Evolutionary conservation across 2,888 invertebrate genomes (phyloP), one percentile per base, ranked within the genome.

Genomic region (Pocota personata): DNA sequence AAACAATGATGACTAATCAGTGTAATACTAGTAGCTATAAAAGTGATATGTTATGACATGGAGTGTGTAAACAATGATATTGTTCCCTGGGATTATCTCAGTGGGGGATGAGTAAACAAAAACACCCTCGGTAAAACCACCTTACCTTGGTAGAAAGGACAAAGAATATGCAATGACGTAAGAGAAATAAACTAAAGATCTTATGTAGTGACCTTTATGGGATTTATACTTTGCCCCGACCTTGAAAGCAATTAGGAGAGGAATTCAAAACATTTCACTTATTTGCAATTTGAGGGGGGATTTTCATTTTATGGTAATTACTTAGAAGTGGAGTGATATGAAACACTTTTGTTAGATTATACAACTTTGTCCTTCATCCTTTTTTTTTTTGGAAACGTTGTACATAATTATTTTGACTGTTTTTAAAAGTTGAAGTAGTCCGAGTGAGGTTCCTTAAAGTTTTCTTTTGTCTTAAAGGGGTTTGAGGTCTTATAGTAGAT

Each of bases 161-260:
- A 67, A 50, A 58, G 19, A 37, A 37, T 27, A 12, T 0, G 14
- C 60, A n/a, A 72, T 60, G 60, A 72, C 58, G 8, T 21, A n/a
- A 10, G 32, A 46, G 6, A 35, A 55, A 57, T 43, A 57, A 58
- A 52, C 30, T n/a, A 58, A 48, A 48, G 19, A 50, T 7, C 10
- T 43, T 55, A 52, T 40, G 66, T 66, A 43, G 37, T 73, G 78
- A 78, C 73, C 73, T 83, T 62, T 78, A 32, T 4, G 50, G 73
- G 46, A 83, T 60, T 73, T 78, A 55, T 62, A 62, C 52, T 67
- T 73, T 67, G 62, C 32, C 30, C n/a, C 16, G 46, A 78, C 83
- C 83, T 83, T 83, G 78, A 8, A 21, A 27, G 48, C 52, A 78
- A 78, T 78, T 83, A 83, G 24, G 46, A 64, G 16, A 27, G 58